Evolutionary conservation across 2,113 vertebrate species (phyloP).

Genomic region (Plecotus auritus): DNA sequence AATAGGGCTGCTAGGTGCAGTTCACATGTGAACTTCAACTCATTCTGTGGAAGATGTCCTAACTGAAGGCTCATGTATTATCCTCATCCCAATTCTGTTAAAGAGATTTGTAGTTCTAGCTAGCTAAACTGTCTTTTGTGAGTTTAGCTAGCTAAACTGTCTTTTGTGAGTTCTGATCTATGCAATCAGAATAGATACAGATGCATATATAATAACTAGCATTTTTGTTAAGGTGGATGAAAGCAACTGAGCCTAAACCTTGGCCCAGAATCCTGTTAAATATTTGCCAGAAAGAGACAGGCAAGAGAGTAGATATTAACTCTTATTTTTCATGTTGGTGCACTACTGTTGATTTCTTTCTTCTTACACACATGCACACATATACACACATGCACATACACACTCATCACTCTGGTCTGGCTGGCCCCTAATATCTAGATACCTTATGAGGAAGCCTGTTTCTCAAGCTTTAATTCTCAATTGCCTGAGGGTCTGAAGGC

Average conservation of each 20-base stretch:
- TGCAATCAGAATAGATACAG: background rate
- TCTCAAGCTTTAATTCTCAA: background rate
- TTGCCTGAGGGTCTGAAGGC: background rate
- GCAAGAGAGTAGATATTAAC: background rate
- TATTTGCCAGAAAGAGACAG: background rate
- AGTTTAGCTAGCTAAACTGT: slow-evolving; percentile 37
- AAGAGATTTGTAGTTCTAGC: slow-evolving; percentile 4
- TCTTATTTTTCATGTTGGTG: background rate
- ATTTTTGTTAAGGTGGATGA: background rate
- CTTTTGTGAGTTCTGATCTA: slow-evolving; percentile 31
- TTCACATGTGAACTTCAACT: slow-evolving; percentile 56
- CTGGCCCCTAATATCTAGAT: background rate
- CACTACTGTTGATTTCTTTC: background rate
- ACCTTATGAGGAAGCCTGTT: background rate
- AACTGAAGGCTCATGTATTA: background rate
- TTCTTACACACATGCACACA: background rate
- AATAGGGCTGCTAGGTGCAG: background rate
- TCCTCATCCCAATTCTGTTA: slow-evolving; percentile 28
- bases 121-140: slow-evolving; percentile 22
- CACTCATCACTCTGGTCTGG: background rate
- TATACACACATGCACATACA: background rate
- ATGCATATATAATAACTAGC: background rate
- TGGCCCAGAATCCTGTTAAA: background rate
- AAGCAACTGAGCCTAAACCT: background rate
- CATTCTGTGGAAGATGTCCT: slow-evolving; percentile 42